Evolutionary conservation across 1,140 invertebrate genomes (phyloP).

Genomic region (Semibalanus balanoides): DNA sequence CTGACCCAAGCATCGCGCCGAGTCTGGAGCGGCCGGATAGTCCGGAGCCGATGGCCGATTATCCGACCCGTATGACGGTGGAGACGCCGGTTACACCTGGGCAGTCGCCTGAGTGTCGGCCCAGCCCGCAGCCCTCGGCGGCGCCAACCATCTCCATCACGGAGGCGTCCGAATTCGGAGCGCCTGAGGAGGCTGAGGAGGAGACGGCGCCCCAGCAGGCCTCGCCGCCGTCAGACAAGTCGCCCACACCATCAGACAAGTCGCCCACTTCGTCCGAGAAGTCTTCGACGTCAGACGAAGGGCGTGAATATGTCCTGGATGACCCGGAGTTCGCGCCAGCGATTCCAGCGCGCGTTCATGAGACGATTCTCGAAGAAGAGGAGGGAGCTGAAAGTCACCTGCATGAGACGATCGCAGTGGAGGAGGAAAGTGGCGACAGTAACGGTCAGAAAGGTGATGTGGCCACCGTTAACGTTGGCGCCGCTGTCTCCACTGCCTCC

Average conservation of each 20-base stretch:
- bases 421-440: constrained; percentile 49
- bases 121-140: background rate
- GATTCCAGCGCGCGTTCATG: background rate
- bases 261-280: background rate
- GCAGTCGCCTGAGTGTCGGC: background rate
- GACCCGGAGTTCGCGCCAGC: background rate
- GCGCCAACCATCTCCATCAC: background rate
- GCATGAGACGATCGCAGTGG: too few species aligned
- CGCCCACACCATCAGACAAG: background rate
- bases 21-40: background rate
- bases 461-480: too few species aligned
- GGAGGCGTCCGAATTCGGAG: background rate
- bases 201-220: background rate
- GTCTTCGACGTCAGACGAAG: background rate
- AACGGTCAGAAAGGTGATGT: constrained; percentile 37
- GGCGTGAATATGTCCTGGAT: background rate
- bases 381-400: too few species aligned
- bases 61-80: background rate
- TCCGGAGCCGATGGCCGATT: background rate
- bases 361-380: background rate
- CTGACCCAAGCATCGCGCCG: background rate
- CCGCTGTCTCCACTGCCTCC: too few species aligned
- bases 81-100: background rate
- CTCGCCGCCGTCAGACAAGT: background rate
- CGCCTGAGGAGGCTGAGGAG: too few species aligned